Evolutionary conservation across 2,113 vertebrate genomes (phyloP), one percentile per base, ranked within the genome.

Genomic region (Menura novaehollandiae): DNA sequence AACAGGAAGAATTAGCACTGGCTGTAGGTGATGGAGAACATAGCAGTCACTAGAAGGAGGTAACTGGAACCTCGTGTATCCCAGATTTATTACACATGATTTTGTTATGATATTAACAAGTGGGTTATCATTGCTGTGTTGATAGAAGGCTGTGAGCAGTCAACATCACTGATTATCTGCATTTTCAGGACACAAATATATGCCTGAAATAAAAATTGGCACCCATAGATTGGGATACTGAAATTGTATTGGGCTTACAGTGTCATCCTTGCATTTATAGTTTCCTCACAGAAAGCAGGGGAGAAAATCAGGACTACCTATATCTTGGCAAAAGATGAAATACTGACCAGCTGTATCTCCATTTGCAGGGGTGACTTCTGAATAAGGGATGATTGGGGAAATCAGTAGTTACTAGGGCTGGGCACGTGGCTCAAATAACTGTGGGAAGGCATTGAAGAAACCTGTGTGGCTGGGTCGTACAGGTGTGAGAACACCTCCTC

Each of bases 221-320:
- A 46, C 11, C 3, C 0, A 0, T 2, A 32, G 15, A 3, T 0
- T 10, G 24, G n/a, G 41, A 62, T 77, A 44, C 24, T 53, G 23
- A 59, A 51, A 47, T 87, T 44, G 21, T 35, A 11, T 35, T 67
- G 43, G 37, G 17, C 5, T 27, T 20, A 41, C 56, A 52, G 17
- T 23, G 39, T 22, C 46, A 71, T 41, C 7, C 2, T 35, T 67
- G 9, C 5, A 1, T 59, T 89, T 82, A 27, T 24, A 58, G 24
- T 17, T 73, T 56, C 10, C 35, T 85, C 30, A 44, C 13, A 78
- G 73, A 55, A 43, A 77, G 46, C 13, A 43, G 33, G 12, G 35
- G 30, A 72, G 30, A 59, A 91, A 84, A 74, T 46, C 18, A 62
- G 43, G 9, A 15, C 5, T 77, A 43, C 15, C 19, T 72, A 0